Base-by-base conservation (phyloP, 2,888 invertebrate species). In the Arge pagana region DNA sequence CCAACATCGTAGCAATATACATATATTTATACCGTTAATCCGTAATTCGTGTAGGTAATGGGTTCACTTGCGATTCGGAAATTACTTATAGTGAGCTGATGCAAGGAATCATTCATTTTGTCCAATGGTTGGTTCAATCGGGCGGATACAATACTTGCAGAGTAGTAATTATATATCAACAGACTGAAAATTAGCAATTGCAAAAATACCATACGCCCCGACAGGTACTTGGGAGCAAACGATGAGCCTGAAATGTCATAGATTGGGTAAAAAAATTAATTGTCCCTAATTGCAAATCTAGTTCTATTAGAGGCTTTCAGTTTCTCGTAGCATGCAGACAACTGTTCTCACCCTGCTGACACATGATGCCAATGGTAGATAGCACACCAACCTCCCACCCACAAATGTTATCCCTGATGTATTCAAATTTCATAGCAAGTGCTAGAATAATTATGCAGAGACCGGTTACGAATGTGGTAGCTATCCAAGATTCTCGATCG, bases 41-140 rank as follows among this genome's bases (percentile, higher is more conserved):
- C 60, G 31, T 61, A 63, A 8, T 66, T 65, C 1, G 70, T 55
- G 35, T 66, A 66, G 1, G 64, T 55, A 23, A 65, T 63, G 15
- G 64, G 66, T 23, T 72, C 72, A 0, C 70, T 68, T 3, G 64
- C 64, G 1, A 71, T 54, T 45, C 56, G 61, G 7, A 73, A 31
- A 19, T 65, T 56, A 23, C 66, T 63, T 13, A 63, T 59, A 0
- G 64, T 59, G 3, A 74, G 60, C 11, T 68, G 61, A 3, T 61
- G 63, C 2, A 73, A 57, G 1, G 71, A 71, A 56, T 74, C 72
- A 39, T 73, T 72, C 57, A 72, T 70, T 60, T 68, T 72, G 3
- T 65, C 65, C 3, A 71, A 59, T 1, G 73, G 72, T 33, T 67
- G 60, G 49, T 64, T 70, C 6, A 74, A 56, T 30, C 71, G 65